phyloP scores from a whole-genome alignment of 2,113 vertebrate genomes.

The Scopus umbretta region DNA sequence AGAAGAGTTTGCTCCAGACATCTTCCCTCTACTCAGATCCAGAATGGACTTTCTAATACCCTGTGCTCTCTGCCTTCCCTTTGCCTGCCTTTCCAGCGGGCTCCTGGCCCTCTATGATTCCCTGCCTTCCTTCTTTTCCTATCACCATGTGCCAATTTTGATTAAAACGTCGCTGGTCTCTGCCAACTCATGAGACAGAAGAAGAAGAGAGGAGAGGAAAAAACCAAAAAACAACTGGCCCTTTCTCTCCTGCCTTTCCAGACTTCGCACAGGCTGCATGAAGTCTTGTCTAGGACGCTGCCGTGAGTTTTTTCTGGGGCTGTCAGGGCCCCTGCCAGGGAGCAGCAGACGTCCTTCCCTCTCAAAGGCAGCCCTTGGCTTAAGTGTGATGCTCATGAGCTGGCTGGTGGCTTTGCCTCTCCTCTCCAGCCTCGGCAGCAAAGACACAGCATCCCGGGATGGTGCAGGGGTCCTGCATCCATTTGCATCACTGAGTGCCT shows the following conservation, averaged over 20 bases:
- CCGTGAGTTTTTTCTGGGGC: accelerated
- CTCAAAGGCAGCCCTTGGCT: not conserved
- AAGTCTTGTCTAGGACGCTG: not conserved
- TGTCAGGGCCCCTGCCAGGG: not conserved
- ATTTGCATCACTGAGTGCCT: not conserved
- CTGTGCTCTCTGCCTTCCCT: not conserved
- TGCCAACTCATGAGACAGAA: not conserved
- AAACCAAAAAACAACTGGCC: not conserved
- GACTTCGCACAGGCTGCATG: not conserved
- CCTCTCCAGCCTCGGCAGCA: not conserved
- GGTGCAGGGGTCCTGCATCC: not conserved
- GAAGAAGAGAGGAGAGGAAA: not conserved
- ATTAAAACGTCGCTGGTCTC: not conserved
- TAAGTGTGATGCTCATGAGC: not conserved
- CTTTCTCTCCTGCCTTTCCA: not conserved
- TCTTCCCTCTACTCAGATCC: not conserved
- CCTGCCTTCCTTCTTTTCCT: not conserved
- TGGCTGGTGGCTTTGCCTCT: not conserved
- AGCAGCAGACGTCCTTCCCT: not conserved
- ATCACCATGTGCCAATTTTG: not conserved
- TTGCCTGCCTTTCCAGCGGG: not conserved
- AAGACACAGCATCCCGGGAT: not conserved
- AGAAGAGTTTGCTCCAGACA: not conserved
- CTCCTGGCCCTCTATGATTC: not conserved
- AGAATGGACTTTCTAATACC: not conserved